These are phyloP conservation scores for Sylvicola cinctus DNA, from an alignment of 2,888 invertebrate species.

Conservation along the genomic window DNA sequence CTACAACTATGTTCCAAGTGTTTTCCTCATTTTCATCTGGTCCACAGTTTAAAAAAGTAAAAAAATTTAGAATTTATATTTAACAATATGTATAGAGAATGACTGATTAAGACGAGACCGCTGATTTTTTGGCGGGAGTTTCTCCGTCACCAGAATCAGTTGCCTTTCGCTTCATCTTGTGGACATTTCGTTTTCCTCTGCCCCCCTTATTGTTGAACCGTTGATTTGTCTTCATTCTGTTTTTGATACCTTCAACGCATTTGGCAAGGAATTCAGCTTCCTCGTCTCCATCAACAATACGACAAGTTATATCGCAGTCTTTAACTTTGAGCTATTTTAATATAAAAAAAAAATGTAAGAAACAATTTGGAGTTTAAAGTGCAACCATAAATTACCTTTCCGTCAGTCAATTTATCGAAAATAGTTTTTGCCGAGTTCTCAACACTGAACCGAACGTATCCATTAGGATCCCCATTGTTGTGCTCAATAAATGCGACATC, in stretches of 20 bases:
- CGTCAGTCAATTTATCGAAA: slow-evolving; percentile 38
- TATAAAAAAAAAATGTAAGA: neutral
- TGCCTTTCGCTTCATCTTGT: too few species aligned
- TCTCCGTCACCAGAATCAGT: too few species aligned
- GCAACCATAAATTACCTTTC: slow-evolving; percentile 20
- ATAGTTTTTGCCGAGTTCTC: slow-evolving; percentile 47
- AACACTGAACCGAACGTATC: slow-evolving; percentile 46
- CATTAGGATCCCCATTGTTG: slow-evolving; percentile 49
- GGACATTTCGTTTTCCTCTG: too few species aligned
- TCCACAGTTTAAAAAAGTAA: too few species aligned
- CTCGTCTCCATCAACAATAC: slow-evolving; percentile 47
- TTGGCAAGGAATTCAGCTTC: slow-evolving; percentile 43
- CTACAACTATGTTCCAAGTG: too few species aligned
- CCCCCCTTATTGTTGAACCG: too few species aligned
- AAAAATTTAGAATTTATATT: too few species aligned
- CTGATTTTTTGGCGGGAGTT: too few species aligned
- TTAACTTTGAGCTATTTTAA: slow-evolving; percentile 17
- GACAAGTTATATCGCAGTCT: slow-evolving; percentile 31
- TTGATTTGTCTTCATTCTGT: too few species aligned
- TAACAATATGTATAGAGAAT: too few species aligned
- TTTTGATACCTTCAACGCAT: slow-evolving; percentile 36
- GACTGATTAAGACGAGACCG: too few species aligned
- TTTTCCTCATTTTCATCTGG: too few species aligned
- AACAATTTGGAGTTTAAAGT: neutral
- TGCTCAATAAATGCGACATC: slow-evolving; percentile 56